Evolutionary conservation across 1,140 invertebrate genomes (phyloP), one percentile per base, ranked within the genome.

Genomic region (Lethrus apterus): DNA sequence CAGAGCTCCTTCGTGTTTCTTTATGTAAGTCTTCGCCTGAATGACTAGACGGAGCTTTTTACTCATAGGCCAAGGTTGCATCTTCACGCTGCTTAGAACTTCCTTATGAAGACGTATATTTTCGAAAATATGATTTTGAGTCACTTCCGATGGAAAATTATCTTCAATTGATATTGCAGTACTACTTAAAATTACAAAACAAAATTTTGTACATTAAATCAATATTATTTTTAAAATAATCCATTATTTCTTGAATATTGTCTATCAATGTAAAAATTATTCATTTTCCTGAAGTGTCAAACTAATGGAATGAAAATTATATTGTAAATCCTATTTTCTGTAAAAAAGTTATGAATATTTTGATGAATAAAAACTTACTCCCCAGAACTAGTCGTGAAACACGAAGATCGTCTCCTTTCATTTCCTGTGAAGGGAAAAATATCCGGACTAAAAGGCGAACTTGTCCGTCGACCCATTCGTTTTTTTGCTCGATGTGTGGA

Each of bases 51-150:
- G 83, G 4, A 94, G 69, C 66, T 95, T 95, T 53, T 86, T 79
- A 44, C 81, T 69, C 72, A 96, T 89, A 20, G 80, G 77, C 81
- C 92, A 90, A 2, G 92, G 88, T 60, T 96, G 91, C 50, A 86
- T 79, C 58, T 89, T 89, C 2, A 94, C 83, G 18, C 83, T 88
- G 42, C 82, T 81, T 29, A 96, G 73, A 0, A 97, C 88, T 67
- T 96, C 91, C 65, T 96, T 96, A 66, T 97, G 92, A 14, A 94
- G 67, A 51, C 86, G 81, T 33, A 98, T 83, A 56, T 91, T 92
- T 63, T 94, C 89, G 58, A 90, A 86, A 44, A 96, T 87, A 66
- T 89, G 83, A 54, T 93, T 88, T 60, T 93, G 82, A 0, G 77
- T 80, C 18, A 77, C 77, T 40, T 72, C 68, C 30, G 71, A 68